A percentile compares a stretch with the other conserved stretches of the same genome.
Conservation (phyloP, 1,140 invertebrate genomes). For the Manduca sexta region DNA sequence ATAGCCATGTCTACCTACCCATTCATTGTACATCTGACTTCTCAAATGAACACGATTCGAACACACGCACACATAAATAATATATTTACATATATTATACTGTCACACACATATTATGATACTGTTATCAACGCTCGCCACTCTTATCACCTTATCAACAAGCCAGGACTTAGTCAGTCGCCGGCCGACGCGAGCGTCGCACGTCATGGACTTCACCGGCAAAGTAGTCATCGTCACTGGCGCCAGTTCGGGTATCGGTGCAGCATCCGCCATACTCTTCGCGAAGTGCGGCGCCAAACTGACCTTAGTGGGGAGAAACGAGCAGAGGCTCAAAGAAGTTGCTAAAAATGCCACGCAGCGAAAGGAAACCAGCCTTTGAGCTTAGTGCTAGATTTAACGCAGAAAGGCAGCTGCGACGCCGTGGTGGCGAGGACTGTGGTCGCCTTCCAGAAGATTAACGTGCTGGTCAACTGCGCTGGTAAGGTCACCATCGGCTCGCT, state of each 20-base stretch:
- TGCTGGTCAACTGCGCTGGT: conserved; percentile 84
- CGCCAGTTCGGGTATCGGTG: conserved; percentile 74
- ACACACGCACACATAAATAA: no score
- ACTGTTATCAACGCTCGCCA: no score
- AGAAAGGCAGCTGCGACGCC: conserved; percentile 75
- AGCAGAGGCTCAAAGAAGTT: conserved; percentile 76
- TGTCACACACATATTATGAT: no score
- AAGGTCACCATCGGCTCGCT: conserved; percentile 79
- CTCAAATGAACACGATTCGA: no score
- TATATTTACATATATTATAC: no score
- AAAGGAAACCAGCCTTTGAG: conserved; percentile 64
- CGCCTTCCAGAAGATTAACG: conserved; percentile 75
- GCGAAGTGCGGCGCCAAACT: conserved; percentile 74
- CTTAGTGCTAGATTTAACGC: conserved; percentile 75
- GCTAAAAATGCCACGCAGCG: conserved; percentile 73
- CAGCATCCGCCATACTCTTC: conserved; percentile 75
- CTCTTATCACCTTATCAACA: no score
- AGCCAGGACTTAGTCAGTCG: no score
- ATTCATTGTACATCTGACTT: no score
- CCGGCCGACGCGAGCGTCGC: background rate
- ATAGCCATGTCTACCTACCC: no score
- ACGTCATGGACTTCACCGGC: conserved; percentile 29
- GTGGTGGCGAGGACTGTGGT: conserved; percentile 75
- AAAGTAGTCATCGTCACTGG: conserved; percentile 40
- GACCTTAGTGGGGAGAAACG: conserved; percentile 80